Conservation (phyloP, 2,888 invertebrate species). For the Drosophila kanekoi region DNA sequence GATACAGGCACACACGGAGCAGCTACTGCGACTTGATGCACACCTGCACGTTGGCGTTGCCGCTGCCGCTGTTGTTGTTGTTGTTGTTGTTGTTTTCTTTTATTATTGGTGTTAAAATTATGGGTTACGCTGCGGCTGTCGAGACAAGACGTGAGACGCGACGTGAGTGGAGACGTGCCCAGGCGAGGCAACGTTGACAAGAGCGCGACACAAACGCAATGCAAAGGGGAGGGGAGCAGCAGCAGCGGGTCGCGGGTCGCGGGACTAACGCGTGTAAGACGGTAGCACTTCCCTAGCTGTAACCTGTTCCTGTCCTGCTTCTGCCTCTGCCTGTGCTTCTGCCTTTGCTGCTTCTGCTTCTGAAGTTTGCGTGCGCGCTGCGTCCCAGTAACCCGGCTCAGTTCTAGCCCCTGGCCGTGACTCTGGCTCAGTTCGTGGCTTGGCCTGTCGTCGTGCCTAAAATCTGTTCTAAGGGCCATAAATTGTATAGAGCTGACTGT, state of each 20-base stretch:
- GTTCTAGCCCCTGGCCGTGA: slow-evolving; percentile 30
- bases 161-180: slow-evolving; percentile 33
- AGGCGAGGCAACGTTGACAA: slow-evolving; percentile 68
- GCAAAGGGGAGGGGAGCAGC: neutral
- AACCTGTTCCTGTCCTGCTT: slow-evolving; percentile 67
- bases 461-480: slow-evolving; percentile 78
- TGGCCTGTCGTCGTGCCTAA: slow-evolving; percentile 71
- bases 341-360: no score
- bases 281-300: slow-evolving; percentile 74
- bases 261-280: slow-evolving; percentile 69
- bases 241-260: neutral
- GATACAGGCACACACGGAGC: slow-evolving; percentile 59
- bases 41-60: slow-evolving; percentile 71
- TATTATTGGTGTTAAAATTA: slow-evolving; percentile 80
- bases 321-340: neutral
- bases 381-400: slow-evolving; percentile 10
- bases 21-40: slow-evolving; percentile 78
- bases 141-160: slow-evolving; percentile 26
- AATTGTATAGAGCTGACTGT: slow-evolving; percentile 55
- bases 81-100: slow-evolving; percentile 60
- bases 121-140: slow-evolving; percentile 69
- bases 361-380: slow-evolving; percentile 51
- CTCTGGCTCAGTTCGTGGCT: slow-evolving; percentile 25
- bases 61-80: slow-evolving; percentile 25
- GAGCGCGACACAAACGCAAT: slow-evolving; percentile 52